phyloP scores from a whole-genome alignment of 2,888 invertebrate species.

The Sarcophaga variegata region DNA sequence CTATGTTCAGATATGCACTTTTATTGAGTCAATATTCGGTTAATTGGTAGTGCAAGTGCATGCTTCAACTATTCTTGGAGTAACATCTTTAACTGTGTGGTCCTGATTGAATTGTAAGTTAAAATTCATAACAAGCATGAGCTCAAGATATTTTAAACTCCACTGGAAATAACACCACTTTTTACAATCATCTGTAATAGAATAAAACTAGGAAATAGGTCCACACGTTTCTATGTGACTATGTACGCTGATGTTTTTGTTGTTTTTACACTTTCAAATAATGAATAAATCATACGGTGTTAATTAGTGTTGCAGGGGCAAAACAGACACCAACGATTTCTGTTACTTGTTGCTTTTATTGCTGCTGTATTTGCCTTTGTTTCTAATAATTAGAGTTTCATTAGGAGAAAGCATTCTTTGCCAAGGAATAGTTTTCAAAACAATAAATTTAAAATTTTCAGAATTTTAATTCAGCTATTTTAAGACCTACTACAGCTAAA shows the following conservation, averaged over 20 bases:
- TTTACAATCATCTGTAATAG: not conserved
- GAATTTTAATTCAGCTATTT: no score
- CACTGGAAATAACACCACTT: not conserved
- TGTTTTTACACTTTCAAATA: not conserved
- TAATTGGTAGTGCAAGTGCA: no score
- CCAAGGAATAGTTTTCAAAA: no score
- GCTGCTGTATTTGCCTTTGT: not conserved
- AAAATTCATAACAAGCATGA: no score
- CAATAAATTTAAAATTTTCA: no score
- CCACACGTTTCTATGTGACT: not conserved
- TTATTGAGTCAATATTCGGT: no score
- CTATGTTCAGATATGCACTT: no score
- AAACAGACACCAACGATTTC: not conserved
- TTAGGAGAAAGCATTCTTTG: not conserved
- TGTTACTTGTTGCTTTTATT: not conserved
- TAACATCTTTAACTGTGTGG: no score
- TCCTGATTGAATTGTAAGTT: no score
- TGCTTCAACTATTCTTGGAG: no score
- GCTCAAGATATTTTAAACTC: not conserved
- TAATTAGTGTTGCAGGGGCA: conserved; percentile 1
- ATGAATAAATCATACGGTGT: conserved; percentile 9
- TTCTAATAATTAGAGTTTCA: not conserved
- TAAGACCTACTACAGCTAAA: no score
- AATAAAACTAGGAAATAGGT: not conserved
- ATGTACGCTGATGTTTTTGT: not conserved